Evolutionary conservation across 2,888 invertebrate species (phyloP).

Genomic region (Conistra vaccinii): DNA sequence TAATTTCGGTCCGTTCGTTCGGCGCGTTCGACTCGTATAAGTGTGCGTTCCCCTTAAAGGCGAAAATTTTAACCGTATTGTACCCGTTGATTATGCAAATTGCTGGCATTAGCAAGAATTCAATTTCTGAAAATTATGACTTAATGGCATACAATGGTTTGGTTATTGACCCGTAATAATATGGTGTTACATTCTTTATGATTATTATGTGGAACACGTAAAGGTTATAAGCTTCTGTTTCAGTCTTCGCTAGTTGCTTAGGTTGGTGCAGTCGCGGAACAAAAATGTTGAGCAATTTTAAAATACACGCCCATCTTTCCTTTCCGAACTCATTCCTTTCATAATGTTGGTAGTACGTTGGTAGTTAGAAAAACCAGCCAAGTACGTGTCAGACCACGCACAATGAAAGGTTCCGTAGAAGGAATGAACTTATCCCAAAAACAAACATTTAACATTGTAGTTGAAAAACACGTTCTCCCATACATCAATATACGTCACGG

Average conservation of each 20-base stretch:
- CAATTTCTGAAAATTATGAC: slow-evolving; percentile 86
- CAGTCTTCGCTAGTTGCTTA: slow-evolving; percentile 43
- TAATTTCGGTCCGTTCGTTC: too few species aligned
- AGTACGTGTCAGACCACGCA: too few species aligned
- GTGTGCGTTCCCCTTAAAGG: slow-evolving; percentile 10
- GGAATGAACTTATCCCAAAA: too few species aligned
- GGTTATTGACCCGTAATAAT: slow-evolving; percentile 77
- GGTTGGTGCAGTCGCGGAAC: background rate
- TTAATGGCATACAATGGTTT: slow-evolving; percentile 71
- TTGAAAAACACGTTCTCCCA: too few species aligned
- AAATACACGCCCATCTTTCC: background rate
- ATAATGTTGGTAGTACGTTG: background rate
- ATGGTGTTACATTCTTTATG: slow-evolving; percentile 69
- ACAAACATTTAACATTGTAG: too few species aligned
- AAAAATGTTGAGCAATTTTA: background rate
- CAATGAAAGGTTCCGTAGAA: too few species aligned
- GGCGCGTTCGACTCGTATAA: too few species aligned
- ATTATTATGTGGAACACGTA: slow-evolving; percentile 72
- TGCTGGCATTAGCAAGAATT: slow-evolving; percentile 81
- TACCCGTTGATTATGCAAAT: slow-evolving; percentile 79
- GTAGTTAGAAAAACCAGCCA: too few species aligned
- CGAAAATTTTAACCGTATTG: slow-evolving; percentile 70
- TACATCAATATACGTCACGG: too few species aligned
- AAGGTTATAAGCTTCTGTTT: slow-evolving; percentile 63
- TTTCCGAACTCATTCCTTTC: background rate